These are phyloP conservation scores for Euplagia quadripunctaria DNA, from an alignment of 2,888 invertebrate species.

Conservation along the genomic window DNA sequence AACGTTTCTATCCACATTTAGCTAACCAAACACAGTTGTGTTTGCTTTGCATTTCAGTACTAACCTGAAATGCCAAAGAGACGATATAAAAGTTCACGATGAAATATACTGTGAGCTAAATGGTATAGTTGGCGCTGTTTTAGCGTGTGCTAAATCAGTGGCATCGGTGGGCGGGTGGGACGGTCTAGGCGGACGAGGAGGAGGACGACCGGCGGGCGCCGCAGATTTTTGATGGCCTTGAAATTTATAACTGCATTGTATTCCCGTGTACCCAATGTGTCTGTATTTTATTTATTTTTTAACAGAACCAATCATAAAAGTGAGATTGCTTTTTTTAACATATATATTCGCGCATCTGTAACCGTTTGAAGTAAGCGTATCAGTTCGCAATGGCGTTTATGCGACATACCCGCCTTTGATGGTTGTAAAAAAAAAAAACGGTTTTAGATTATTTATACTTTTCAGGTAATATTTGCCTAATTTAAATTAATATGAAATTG, in stretches of 20 bases:
- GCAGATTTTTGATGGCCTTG: slow-evolving; percentile 52
- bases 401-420: slow-evolving; percentile 24
- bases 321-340: slow-evolving; percentile 5
- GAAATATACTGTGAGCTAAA: slow-evolving; percentile 43
- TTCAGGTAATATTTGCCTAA: too few relatives aligned
- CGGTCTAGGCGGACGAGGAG: slow-evolving; percentile 50
- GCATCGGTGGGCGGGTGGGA: slow-evolving; percentile 44
- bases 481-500: too few relatives aligned
- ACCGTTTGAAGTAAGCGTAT: too few relatives aligned
- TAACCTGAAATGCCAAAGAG: slow-evolving; percentile 49
- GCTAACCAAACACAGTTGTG: slow-evolving; percentile 19
- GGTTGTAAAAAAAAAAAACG: slow-evolving; percentile 10
- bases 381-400: slow-evolving; percentile 15
- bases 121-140: slow-evolving; percentile 59
- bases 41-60: slow-evolving; percentile 32
- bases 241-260: slow-evolving; percentile 49
- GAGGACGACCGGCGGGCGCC: slow-evolving; percentile 43
- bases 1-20: slow-evolving; percentile 28
- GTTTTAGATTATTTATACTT: too few relatives aligned
- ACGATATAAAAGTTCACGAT: slow-evolving; percentile 45
- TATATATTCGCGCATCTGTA: too few relatives aligned
- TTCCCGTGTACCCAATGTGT: slow-evolving; percentile 33
- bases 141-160: slow-evolving; percentile 64
- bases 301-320: slow-evolving; percentile 25
- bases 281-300: slow-evolving; percentile 26